phyloP scores from a whole-genome alignment of 2,113 vertebrate species.

The Dicentrarchus labrax region DNA sequence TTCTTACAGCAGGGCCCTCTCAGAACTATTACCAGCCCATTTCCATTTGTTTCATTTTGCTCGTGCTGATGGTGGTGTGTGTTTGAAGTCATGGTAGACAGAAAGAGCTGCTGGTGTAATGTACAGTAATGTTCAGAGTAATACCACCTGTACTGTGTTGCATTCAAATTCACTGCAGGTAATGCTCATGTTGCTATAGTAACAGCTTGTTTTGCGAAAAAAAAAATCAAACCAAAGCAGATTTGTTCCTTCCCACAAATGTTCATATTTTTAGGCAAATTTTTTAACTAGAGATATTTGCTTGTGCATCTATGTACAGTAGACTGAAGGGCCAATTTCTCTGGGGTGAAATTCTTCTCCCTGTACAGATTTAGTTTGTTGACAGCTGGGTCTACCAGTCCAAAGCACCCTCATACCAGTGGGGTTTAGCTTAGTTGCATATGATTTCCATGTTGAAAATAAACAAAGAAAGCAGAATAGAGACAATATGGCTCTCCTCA shows the following conservation, averaged over 20 bases:
- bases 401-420: constrained; percentile 21
- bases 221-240: constrained; percentile 26
- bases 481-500: constrained; percentile 61
- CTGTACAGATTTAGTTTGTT: constrained; percentile 44
- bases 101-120: constrained; percentile 57
- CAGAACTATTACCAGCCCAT: constrained; percentile 62
- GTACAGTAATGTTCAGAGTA: constrained; percentile 43
- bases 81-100: constrained; percentile 60
- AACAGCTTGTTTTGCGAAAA: constrained; percentile 31
- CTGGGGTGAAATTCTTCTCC: constrained; percentile 12
- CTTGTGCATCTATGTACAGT: background rate
- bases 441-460: constrained; percentile 75
- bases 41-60: constrained; percentile 65
- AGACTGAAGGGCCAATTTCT: background rate
- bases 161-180: constrained; percentile 44
- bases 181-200: constrained; percentile 41
- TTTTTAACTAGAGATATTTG: constrained; percentile 28
- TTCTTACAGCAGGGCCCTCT: constrained; percentile 45
- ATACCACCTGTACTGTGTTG: constrained; percentile 31
- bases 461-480: constrained; percentile 64
- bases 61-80: constrained; percentile 46
- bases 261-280: background rate
- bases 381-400: constrained; percentile 44
- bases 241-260: constrained; percentile 26
- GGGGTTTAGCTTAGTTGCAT: constrained; percentile 67